Evolutionary conservation across 1,140 invertebrate species (phyloP).

Genomic region (Cherax destructor): DNA sequence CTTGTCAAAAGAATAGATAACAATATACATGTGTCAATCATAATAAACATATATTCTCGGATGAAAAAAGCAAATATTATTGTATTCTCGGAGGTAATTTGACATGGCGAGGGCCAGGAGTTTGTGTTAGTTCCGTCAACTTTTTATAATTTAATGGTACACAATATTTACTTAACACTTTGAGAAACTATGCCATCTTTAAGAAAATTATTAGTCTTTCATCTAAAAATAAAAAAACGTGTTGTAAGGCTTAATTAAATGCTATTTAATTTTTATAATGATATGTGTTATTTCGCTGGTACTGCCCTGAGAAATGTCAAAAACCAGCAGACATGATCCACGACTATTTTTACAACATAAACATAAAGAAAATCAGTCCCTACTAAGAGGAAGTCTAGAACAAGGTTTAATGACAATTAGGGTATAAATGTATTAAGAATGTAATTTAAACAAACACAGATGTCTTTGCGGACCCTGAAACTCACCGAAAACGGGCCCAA

Average conservation of each 20-base stretch:
- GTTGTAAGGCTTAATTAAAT: background rate
- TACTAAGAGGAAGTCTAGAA: background rate
- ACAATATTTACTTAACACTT: background rate
- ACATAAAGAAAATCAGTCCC: constrained; percentile 14
- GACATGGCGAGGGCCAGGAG: constrained; percentile 62
- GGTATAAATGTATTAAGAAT: constrained; percentile 29
- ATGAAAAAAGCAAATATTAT: constrained; percentile 33
- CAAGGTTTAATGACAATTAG: background rate
- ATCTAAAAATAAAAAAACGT: background rate
- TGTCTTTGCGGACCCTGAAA: constrained; percentile 43
- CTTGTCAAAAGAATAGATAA: background rate
- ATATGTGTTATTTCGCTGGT: constrained; percentile 31
- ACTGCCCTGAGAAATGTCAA: constrained; percentile 23
- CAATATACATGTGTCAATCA: background rate
- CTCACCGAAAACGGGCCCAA: constrained; percentile 66
- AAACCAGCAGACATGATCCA: background rate
- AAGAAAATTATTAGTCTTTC: constrained; percentile 51
- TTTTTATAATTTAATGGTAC: constrained; percentile 22
- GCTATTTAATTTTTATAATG: constrained; percentile 42
- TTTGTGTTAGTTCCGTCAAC: constrained; percentile 56
- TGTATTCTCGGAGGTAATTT: constrained; percentile 7
- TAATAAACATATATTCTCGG: background rate
- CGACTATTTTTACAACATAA: background rate
- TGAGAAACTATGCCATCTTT: background rate
- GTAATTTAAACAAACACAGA: constrained; percentile 67